phyloP scores from a whole-genome alignment of 2,113 vertebrate species.

The Oceanites oceanicus region DNA sequence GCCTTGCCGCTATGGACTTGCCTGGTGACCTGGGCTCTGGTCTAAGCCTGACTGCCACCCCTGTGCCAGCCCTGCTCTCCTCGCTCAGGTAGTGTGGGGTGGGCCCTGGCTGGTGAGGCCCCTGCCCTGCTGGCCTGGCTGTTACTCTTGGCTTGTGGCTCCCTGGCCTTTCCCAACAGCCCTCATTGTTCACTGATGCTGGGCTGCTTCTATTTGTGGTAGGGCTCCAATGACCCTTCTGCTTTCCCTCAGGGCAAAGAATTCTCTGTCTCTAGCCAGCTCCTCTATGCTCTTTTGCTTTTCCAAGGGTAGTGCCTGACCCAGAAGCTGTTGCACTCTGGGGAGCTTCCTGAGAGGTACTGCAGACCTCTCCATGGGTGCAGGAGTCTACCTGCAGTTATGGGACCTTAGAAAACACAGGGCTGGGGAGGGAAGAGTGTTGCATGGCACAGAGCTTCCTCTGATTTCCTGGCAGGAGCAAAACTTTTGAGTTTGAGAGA shows the following conservation, averaged over 20 bases:
- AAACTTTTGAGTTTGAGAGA: not conserved
- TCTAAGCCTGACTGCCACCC: not conserved
- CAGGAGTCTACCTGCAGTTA: not conserved
- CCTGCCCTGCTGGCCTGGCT: not conserved
- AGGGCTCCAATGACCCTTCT: not conserved
- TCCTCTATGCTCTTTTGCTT: not conserved
- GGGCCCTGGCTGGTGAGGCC: not conserved
- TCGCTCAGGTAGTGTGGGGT: not conserved
- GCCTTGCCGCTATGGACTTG: fast-evolving
- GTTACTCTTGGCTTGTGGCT: fast-evolving
- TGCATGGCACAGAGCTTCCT: not conserved
- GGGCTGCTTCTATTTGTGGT: not conserved
- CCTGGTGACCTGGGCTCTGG: not conserved
- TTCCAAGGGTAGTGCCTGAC: not conserved
- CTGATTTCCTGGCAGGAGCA: not conserved
- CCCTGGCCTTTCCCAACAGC: not conserved
- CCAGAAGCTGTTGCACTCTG: not conserved
- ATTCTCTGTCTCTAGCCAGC: not conserved
- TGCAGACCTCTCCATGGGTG: not conserved
- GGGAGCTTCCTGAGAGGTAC: not conserved
- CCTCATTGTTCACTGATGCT: not conserved
- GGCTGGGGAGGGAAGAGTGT: not conserved
- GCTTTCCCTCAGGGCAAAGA: not conserved
- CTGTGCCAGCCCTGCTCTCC: not conserved
- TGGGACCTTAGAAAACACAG: not conserved